Conservation (phyloP, 2,113 vertebrate species). For the Cryptomyrus ogoouensis region DNA sequence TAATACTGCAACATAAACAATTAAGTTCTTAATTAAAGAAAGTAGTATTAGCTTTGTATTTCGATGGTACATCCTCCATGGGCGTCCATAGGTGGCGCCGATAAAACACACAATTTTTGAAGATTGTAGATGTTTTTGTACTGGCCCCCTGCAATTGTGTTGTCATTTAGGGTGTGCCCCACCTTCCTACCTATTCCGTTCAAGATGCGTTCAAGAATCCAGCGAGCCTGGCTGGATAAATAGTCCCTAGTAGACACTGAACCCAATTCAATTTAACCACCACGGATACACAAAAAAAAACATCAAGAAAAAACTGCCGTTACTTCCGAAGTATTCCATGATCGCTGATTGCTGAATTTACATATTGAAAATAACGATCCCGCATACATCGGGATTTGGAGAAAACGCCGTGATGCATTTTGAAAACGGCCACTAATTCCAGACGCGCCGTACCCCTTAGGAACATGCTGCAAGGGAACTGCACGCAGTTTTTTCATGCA, state of each 20-base stretch:
- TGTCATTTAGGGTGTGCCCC: not conserved
- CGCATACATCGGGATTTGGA: not conserved
- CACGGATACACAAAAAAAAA: not conserved
- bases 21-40: not conserved
- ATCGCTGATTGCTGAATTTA: not conserved
- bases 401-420: not conserved
- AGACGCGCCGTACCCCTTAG: not conserved
- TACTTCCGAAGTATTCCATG: not conserved
- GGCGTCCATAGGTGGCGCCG: constrained; percentile 40
- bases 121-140: not conserved
- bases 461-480: not conserved
- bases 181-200: not conserved
- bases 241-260: not conserved
- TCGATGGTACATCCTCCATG: constrained; percentile 7
- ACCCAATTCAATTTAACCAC: not conserved
- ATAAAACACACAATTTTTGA: not conserved
- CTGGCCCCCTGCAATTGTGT: not conserved
- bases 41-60: not conserved
- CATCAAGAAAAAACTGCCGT: not conserved
- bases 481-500: not conserved
- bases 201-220: not conserved
- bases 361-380: not conserved
- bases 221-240: not conserved
- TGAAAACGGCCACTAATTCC: not conserved
- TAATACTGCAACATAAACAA: not conserved